phyloP scores from a whole-genome alignment of 2,888 invertebrate species.

The Mycalesis mineus region DNA sequence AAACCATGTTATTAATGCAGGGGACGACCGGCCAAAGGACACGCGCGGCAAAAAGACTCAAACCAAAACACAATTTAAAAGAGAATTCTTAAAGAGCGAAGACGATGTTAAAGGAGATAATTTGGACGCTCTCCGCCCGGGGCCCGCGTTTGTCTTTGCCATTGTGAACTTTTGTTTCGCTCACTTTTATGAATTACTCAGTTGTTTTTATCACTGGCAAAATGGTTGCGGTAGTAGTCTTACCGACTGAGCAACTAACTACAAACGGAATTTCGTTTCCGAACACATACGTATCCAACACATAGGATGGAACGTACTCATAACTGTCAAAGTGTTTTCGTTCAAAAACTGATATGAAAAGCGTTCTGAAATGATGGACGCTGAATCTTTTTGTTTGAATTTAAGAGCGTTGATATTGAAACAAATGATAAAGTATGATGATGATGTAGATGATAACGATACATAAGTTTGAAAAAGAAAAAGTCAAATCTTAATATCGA shows the following conservation, averaged over 20 bases:
- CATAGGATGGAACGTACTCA: too few relatives aligned
- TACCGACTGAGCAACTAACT: conserved; percentile 22
- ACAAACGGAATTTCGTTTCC: conserved; percentile 27
- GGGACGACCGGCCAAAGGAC: conserved; percentile 62
- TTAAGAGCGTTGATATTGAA: too few relatives aligned
- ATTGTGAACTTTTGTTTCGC: conserved; percentile 73
- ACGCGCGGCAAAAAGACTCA: conserved; percentile 62
- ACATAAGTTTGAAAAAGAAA: too few relatives aligned
- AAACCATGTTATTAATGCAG: conserved; percentile 63
- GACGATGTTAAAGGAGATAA: conserved; percentile 67
- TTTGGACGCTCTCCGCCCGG: conserved; percentile 55
- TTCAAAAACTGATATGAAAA: too few relatives aligned
- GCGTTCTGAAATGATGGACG: too few relatives aligned
- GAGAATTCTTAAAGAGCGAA: conserved; percentile 74
- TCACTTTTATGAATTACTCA: conserved; percentile 74
- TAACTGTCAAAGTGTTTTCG: too few relatives aligned
- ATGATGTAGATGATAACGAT: too few relatives aligned
- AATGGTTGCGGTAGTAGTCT: conserved; percentile 43
- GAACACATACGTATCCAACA: background rate
- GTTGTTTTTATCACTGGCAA: conserved; percentile 67
- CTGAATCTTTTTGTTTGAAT: too few relatives aligned
- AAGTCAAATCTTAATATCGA: too few relatives aligned
- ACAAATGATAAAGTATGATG: too few relatives aligned
- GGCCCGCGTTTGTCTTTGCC: conserved; percentile 72
- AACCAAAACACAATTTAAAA: conserved; percentile 74